Conservation (phyloP, 2,888 invertebrate species). For the Pachycephus smyrnensis region DNA sequence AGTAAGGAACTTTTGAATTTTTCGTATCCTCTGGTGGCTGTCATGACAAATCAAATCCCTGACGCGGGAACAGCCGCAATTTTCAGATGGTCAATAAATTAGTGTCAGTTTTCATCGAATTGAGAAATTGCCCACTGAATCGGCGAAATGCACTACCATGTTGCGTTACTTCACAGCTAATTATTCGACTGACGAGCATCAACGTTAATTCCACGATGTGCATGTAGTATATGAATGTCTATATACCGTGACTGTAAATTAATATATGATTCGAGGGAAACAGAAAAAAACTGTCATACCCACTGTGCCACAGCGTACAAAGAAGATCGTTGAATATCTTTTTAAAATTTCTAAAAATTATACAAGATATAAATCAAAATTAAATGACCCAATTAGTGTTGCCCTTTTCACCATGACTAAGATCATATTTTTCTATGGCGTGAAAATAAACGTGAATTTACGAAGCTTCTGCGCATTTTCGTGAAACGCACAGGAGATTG, state of each 20-base stretch:
- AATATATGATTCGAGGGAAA: background rate
- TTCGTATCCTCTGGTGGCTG: background rate
- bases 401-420: too few relatives aligned
- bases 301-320: too few relatives aligned
- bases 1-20: background rate
- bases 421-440: too few relatives aligned
- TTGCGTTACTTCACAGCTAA: background rate
- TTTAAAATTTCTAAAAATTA: too few relatives aligned
- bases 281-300: too few relatives aligned
- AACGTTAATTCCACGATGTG: background rate
- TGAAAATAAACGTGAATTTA: too few relatives aligned
- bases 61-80: background rate
- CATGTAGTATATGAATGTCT: background rate
- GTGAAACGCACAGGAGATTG: background rate
- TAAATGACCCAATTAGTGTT: too few relatives aligned
- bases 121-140: background rate
- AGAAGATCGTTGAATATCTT: too few relatives aligned
- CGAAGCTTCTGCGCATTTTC: background rate
- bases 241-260: background rate
- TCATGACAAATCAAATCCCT: background rate
- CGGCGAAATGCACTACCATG: background rate
- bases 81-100: background rate
- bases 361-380: too few relatives aligned
- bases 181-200: background rate
- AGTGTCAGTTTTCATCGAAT: background rate